These are phyloP conservation scores for Rhaphigaster nebulosa DNA, from an alignment of 2,888 invertebrate genomes.

Conservation along the genomic window DNA sequence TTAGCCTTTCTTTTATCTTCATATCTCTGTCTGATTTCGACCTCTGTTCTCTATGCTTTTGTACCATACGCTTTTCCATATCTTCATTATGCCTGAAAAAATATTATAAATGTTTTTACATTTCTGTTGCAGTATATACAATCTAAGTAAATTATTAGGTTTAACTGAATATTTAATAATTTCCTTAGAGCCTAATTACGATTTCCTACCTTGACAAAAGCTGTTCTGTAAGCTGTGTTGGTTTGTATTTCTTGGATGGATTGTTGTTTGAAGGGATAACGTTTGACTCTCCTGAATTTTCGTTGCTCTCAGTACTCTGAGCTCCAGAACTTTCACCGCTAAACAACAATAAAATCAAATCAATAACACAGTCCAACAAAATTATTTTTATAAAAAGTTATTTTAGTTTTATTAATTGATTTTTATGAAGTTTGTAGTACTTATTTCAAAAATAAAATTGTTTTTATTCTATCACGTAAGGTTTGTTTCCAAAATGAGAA, in stretches of 20 bases:
- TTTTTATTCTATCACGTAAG: too few relatives aligned
- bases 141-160: neutral
- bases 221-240: slow-evolving; percentile 74
- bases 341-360: slow-evolving; percentile 62
- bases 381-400: too few relatives aligned
- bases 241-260: slow-evolving; percentile 68
- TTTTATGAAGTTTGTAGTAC: too few relatives aligned
- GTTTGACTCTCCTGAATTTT: slow-evolving; percentile 72
- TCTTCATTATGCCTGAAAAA: slow-evolving; percentile 80
- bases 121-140: neutral
- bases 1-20: slow-evolving; percentile 68
- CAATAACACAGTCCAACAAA: neutral
- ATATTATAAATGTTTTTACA: neutral
- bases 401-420: too few relatives aligned
- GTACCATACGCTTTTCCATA: slow-evolving; percentile 85
- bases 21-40: slow-evolving; percentile 70
- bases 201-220: slow-evolving; percentile 71
- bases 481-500: too few relatives aligned
- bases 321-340: slow-evolving; percentile 70
- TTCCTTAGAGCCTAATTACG: too few relatives aligned
- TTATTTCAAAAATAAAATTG: too few relatives aligned
- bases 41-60: slow-evolving; percentile 77
- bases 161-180: neutral
- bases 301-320: slow-evolving; percentile 69
- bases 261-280: slow-evolving; percentile 68